Evolutionary conservation across 2,888 invertebrate genomes (phyloP), one percentile per base, ranked within the genome.

Genomic region (Dasypogon diadema): DNA sequence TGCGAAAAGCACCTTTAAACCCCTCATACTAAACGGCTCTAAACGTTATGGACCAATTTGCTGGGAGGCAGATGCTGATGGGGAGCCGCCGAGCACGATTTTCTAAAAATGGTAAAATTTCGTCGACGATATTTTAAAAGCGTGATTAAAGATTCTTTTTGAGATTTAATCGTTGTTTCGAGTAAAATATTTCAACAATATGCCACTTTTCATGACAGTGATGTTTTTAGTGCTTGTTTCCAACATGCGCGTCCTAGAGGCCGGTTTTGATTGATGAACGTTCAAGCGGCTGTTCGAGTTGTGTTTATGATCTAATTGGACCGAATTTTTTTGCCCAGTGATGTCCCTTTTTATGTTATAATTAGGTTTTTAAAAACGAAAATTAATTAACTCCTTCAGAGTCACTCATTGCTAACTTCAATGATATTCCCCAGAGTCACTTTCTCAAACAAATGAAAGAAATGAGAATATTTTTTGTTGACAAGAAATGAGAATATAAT

Each of bases 161-260:
- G 24, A 30, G 58, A 14, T 24, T 30, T 58, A 58, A 58, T 58
- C 30, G 30, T 58, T 30, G 26, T n/a, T 30, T 30, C 10, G 26
- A 58, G 26, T 30, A 58, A 58, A 58, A 58, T 58, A 58, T 30
- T 58, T 30, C 26, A 58, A 58, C 58, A 58, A 26, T 58, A 58
- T 58, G 58, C 24, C 58, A 58, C 58, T 30, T 30, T 30, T 30
- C 6, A 12, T 3, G 58, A 58, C 58, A 58, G 58, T 30, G 30
- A 30, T 16, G 26, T 10, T 24, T 58, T 58, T 12, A 26, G 30
- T 26, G 24, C n/a, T 16, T 14, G 16, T 30, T 58, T 30, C n/a
- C n/a, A n/a, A n/a, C 30, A 16, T 16, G 18, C 30, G 14, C n/a
- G 14, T 30, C n/a, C n/a, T 24, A 26, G 30, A 30, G 30, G n/a